Evolutionary conservation across 1,140 invertebrate species (phyloP).

Genomic region (Drosophila hydei): DNA sequence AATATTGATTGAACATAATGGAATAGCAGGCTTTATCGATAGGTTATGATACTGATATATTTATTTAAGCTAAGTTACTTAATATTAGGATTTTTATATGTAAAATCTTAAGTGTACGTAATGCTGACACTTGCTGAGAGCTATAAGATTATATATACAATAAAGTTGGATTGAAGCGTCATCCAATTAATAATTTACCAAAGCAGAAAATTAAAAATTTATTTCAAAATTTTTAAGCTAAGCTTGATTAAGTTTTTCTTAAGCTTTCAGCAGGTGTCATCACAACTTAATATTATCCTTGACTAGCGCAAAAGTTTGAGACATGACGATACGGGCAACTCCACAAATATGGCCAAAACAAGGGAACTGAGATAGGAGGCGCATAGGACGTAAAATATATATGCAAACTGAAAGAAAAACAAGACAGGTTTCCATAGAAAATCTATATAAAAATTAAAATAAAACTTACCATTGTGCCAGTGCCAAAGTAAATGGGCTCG

Average conservation of each 20-base stretch:
- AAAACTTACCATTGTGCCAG: slow-evolving; percentile 69
- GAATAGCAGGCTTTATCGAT: too few species aligned
- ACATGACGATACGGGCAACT: slow-evolving; percentile 84
- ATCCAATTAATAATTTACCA: background rate
- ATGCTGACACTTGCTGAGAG: slow-evolving; percentile 6
- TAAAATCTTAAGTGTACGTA: slow-evolving; percentile 14
- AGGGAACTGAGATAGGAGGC: slow-evolving; percentile 75
- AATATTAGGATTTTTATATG: slow-evolving; percentile 8
- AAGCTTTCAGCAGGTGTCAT: slow-evolving; percentile 12
- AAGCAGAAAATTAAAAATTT: background rate
- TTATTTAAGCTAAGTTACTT: slow-evolving; percentile 56
- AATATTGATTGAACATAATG: too few species aligned
- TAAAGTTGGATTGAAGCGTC: background rate
- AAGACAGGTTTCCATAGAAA: background rate
- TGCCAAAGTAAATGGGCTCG: slow-evolving; percentile 71
- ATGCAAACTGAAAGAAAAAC: slow-evolving; percentile 59
- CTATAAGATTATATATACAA: background rate
- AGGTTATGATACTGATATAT: too few species aligned
- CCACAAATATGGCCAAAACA: slow-evolving; percentile 81
- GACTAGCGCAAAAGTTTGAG: slow-evolving; percentile 85
- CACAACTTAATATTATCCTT: background rate
- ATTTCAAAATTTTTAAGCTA: background rate
- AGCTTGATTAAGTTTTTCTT: background rate
- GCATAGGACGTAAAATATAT: slow-evolving; percentile 71
- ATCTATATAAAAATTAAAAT: too few species aligned